Conservation (phyloP, 2,888 invertebrate species). For the Chloroclystis v-ata region DNA sequence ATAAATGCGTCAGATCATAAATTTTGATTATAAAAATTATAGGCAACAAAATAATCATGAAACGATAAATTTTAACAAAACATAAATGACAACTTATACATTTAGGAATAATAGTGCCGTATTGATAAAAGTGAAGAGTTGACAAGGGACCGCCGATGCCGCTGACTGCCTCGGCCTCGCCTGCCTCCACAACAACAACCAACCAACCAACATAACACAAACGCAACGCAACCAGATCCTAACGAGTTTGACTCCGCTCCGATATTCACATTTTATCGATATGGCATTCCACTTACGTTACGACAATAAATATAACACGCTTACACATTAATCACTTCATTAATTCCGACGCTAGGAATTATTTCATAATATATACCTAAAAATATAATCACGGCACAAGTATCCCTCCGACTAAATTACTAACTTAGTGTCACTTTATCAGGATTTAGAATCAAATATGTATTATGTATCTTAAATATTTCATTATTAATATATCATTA, state of each 20-base stretch:
- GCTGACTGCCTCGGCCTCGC: constrained; percentile 30
- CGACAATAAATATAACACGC: constrained; percentile 79
- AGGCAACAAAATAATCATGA: constrained; percentile 75
- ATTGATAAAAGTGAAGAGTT: constrained; percentile 76
- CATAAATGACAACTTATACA: constrained; percentile 67
- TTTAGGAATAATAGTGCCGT: constrained; percentile 74
- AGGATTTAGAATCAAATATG: constrained; percentile 79
- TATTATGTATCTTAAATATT: constrained; percentile 79
- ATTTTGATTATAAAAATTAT: constrained; percentile 75
- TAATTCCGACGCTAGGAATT: constrained; percentile 79
- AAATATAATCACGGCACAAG: constrained; percentile 80
- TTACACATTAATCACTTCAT: constrained; percentile 79
- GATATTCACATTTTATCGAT: constrained; percentile 78
- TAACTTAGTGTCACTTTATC: constrained; percentile 78
- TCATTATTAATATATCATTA: constrained; percentile 79
- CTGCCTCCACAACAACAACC: constrained; percentile 23
- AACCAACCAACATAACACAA: constrained; percentile 56
- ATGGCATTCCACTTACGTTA: constrained; percentile 78
- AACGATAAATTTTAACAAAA: constrained; percentile 77
- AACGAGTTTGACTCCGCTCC: constrained; percentile 76
- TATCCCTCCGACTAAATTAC: constrained; percentile 79
- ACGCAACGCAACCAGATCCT: constrained; percentile 60
- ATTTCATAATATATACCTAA: constrained; percentile 79
- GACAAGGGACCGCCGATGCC: constrained; percentile 38
- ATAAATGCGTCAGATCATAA: constrained; percentile 79